Evolutionary conservation across 1,140 invertebrate species (phyloP).

Genomic region (Goniozus legneri): DNA sequence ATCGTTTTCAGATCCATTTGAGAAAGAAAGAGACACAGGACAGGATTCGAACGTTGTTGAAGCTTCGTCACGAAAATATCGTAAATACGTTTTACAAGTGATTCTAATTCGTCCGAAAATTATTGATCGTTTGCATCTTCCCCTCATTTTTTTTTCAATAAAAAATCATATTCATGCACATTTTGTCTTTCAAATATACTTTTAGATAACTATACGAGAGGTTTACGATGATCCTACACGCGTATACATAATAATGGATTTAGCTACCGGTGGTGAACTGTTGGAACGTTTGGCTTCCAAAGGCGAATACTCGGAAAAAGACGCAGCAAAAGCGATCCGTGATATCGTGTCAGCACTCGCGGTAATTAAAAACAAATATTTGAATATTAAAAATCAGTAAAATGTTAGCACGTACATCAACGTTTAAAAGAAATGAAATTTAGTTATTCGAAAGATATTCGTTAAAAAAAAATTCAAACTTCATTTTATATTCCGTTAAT

Average conservation of each 20-base stretch:
- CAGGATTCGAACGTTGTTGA: conserved; percentile 31
- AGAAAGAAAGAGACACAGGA: conserved; percentile 29
- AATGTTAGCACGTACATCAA: too few relatives aligned
- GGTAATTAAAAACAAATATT: too few relatives aligned
- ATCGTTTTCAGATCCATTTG: conserved; percentile 28
- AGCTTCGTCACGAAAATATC: conserved; percentile 36
- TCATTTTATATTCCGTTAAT: too few relatives aligned
- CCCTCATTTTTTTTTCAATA: background rate
- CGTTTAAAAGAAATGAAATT: conserved; percentile 20
- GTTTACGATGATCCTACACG: conserved; percentile 27
- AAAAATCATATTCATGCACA: background rate
- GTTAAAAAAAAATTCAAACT: too few relatives aligned
- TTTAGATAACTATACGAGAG: conserved; percentile 30
- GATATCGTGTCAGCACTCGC: conserved; percentile 49
- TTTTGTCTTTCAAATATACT: background rate
- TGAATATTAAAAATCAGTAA: too few relatives aligned
- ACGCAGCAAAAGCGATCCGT: conserved; percentile 49
- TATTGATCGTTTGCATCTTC: background rate
- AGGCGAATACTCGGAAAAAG: conserved; percentile 53
- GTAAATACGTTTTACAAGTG: conserved; percentile 32
- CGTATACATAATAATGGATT: conserved; percentile 30
- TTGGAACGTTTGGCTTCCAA: conserved; percentile 56
- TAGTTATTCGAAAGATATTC: background rate
- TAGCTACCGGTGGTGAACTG: conserved; percentile 47
- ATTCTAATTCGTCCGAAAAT: background rate